Conservation (phyloP, 2,113 vertebrate species). For the Brachionichthys hirsutus region DNA sequence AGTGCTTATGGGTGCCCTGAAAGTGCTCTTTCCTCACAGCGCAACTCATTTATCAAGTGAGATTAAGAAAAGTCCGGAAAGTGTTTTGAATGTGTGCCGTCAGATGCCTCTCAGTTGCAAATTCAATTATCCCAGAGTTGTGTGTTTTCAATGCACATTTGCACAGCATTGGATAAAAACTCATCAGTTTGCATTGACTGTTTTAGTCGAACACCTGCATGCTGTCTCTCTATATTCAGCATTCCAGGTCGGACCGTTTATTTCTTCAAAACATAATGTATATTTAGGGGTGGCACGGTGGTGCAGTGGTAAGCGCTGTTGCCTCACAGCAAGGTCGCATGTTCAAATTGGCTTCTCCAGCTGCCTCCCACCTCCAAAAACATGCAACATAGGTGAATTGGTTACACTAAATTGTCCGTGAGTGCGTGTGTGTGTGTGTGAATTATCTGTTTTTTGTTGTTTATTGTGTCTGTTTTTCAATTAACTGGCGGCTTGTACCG, state of each 20-base stretch:
- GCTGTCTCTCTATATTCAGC: background rate
- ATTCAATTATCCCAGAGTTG: conserved; percentile 51
- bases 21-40: conserved; percentile 64
- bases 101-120: conserved; percentile 50
- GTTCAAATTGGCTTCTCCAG: too few relatives aligned
- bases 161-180: conserved; percentile 37
- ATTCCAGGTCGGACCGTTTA: background rate
- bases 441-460: too few relatives aligned
- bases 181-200: conserved; percentile 18
- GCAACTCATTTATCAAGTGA: conserved; percentile 65
- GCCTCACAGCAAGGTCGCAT: too few relatives aligned
- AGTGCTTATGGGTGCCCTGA: conserved; percentile 62
- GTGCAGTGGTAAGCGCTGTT: too few relatives aligned
- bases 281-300: too few relatives aligned
- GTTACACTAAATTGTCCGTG: too few relatives aligned
- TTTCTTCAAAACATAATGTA: background rate
- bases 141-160: conserved; percentile 54
- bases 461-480: too few relatives aligned
- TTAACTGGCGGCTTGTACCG: too few relatives aligned
- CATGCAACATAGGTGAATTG: too few relatives aligned
- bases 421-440: too few relatives aligned
- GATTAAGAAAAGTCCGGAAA: conserved; percentile 68
- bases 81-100: conserved; percentile 57
- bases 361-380: too few relatives aligned
- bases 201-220: background rate